These are phyloP conservation scores for Cheiracanthium punctorium DNA, from an alignment of 2,888 invertebrate species.

Conservation along the genomic window DNA sequence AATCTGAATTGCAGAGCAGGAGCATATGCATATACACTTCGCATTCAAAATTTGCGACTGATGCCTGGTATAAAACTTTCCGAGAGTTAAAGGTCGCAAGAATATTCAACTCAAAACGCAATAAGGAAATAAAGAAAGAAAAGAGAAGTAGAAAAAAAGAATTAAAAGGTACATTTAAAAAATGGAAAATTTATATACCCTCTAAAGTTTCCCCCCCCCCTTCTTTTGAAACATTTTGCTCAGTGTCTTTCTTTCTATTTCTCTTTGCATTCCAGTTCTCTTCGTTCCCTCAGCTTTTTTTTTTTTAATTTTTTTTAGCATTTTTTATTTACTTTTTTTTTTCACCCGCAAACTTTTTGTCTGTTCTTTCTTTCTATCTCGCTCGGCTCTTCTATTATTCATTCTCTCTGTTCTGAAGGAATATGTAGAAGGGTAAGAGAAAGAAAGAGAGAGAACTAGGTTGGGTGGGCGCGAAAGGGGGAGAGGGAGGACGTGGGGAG, in stretches of 20 bases:
- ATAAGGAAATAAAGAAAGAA: not conserved
- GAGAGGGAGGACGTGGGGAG: no score
- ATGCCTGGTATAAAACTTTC: not conserved
- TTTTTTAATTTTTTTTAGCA: not conserved
- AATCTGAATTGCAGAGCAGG: no score
- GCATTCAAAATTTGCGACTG: not conserved
- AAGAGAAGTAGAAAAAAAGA: not conserved
- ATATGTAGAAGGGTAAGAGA: no score
- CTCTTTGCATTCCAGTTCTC: no score
- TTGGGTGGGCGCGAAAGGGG: no score
- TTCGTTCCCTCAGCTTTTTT: not conserved
- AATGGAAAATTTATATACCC: not conserved
- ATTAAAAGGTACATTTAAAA: not conserved
- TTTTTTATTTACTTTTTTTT: not conserved
- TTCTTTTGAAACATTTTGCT: conserved; percentile 6
- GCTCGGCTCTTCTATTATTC: not conserved
- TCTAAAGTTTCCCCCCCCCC: not conserved
- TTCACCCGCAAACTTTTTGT: not conserved
- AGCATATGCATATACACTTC: not conserved
- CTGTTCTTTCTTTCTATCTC: not conserved
- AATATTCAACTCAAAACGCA: not conserved
- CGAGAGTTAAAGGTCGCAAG: not conserved
- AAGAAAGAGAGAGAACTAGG: no score
- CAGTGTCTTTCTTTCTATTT: not conserved
- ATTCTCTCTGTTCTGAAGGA: not conserved